phyloP scores from a whole-genome alignment of 2,888 invertebrate genomes.

The Cepaea hortensis region DNA sequence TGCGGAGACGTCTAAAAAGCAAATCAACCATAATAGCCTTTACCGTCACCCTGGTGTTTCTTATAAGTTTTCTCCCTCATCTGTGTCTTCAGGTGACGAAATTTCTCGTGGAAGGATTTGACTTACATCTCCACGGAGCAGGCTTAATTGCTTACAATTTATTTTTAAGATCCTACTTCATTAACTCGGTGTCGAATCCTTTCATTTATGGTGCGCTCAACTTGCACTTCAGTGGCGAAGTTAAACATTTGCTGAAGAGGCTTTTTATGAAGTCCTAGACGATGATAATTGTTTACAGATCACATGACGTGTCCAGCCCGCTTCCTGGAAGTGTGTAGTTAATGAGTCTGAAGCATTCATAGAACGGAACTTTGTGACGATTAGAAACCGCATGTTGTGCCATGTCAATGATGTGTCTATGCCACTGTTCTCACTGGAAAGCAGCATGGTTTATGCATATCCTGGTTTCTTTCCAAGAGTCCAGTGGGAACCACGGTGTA shows the following conservation, averaged over 20 bases:
- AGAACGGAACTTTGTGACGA: too few species aligned
- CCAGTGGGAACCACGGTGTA: too few species aligned
- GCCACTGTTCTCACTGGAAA: too few species aligned
- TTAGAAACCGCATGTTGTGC: too few species aligned
- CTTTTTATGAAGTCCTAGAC: background rate
- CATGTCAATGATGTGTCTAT: too few species aligned
- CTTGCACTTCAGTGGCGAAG: slow-evolving; percentile 56
- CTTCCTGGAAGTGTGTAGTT: too few species aligned
- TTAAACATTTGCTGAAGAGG: slow-evolving; percentile 19
- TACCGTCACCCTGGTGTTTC: slow-evolving; percentile 62
- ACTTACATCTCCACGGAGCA: slow-evolving; percentile 50
- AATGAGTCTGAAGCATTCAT: too few species aligned
- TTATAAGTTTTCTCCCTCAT: slow-evolving; percentile 63
- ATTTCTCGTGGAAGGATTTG: slow-evolving; percentile 55
- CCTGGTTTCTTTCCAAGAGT: too few species aligned
- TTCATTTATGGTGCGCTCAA: slow-evolving; percentile 65
- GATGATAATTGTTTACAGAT: too few species aligned
- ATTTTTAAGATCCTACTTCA: slow-evolving; percentile 63
- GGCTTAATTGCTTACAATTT: slow-evolving; percentile 58
- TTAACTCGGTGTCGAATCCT: slow-evolving; percentile 64
- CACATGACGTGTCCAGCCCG: too few species aligned
- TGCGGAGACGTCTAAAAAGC: background rate
- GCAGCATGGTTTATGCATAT: too few species aligned
- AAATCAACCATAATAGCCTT: slow-evolving; percentile 58
- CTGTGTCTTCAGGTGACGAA: slow-evolving; percentile 57